Conservation (phyloP, 2,113 vertebrate genomes). For the Natator depressus region DNA sequence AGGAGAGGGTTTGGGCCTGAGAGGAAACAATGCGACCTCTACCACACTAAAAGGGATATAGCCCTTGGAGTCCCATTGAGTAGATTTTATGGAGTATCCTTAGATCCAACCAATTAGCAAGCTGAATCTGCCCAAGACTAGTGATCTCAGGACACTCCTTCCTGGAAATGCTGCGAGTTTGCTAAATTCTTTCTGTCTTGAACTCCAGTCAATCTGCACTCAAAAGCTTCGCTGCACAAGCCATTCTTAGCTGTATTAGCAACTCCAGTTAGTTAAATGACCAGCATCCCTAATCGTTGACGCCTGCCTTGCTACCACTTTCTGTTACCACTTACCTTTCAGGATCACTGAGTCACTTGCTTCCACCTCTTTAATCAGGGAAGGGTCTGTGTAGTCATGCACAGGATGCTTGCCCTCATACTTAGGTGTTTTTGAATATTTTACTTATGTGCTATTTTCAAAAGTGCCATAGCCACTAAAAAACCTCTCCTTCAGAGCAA, state of each 20-base stretch:
- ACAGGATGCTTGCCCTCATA: background rate
- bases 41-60: background rate
- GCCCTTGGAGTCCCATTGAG: background rate
- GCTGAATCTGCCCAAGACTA: background rate
- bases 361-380: background rate
- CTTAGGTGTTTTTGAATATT: background rate
- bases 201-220: background rate
- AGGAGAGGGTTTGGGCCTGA: background rate
- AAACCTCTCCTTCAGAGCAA: background rate
- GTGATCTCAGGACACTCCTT: background rate
- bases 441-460: background rate
- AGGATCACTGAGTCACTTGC: background rate
- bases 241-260: background rate
- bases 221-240: background rate
- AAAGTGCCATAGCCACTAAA: background rate
- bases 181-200: background rate
- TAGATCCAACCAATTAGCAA: background rate
- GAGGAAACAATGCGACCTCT: background rate
- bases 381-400: background rate
- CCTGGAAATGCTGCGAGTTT: background rate
- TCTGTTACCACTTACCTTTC: background rate
- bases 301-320: background rate
- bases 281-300: background rate
- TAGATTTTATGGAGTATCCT: background rate
- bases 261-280: background rate